These are phyloP conservation scores for Cryptocheilus praepositus DNA, from an alignment of 2,888 invertebrate species.

Conservation along the genomic window DNA sequence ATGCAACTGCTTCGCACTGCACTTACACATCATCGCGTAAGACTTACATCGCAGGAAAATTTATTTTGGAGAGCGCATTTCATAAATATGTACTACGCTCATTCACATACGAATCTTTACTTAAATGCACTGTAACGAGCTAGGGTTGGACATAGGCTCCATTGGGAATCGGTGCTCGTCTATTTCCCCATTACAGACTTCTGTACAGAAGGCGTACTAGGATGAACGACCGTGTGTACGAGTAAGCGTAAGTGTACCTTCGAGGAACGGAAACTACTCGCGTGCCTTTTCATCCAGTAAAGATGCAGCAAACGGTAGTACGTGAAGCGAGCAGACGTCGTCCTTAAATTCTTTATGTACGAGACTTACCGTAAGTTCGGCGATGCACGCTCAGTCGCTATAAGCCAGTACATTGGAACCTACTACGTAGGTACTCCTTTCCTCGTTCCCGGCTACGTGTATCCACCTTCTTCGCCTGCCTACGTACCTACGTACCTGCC, in stretches of 20 bases:
- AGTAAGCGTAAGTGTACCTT: background rate
- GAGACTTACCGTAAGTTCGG: constrained; percentile 21
- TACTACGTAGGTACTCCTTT: constrained; percentile 5
- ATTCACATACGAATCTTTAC: background rate
- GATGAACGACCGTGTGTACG: constrained; percentile 17
- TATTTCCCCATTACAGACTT: constrained; percentile 18
- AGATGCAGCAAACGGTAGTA: constrained; percentile 12
- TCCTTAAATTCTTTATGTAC: constrained; percentile 40
- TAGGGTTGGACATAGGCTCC: background rate
- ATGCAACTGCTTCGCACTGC: no score
- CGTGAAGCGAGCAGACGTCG: background rate
- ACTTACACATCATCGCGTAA: background rate
- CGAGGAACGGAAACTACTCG: background rate
- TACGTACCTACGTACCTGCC: background rate
- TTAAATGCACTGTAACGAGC: constrained; percentile 4
- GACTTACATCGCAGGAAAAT: background rate
- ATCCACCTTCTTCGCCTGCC: background rate
- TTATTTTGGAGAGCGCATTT: no score
- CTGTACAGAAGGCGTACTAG: background rate
- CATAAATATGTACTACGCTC: background rate
- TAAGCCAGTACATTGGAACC: background rate
- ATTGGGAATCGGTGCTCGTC: background rate
- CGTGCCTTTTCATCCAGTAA: constrained; percentile 21
- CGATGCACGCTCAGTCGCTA: constrained; percentile 17
- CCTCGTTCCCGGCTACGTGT: background rate